phyloP scores from a whole-genome alignment of 2,113 vertebrate genomes.

The Psilopogon haemacephalus region DNA sequence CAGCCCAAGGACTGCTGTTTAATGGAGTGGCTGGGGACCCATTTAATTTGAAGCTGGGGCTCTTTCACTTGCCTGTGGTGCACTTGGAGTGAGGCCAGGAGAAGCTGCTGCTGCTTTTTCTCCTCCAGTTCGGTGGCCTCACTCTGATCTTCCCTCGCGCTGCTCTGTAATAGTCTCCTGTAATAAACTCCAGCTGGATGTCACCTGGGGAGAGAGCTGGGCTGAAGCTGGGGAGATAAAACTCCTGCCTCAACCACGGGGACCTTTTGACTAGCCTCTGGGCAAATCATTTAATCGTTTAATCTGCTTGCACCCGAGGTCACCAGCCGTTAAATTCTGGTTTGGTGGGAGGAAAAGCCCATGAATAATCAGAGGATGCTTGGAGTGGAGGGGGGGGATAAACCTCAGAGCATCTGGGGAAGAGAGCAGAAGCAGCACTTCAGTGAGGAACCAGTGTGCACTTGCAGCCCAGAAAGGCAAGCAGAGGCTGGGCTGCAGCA shows the following conservation, averaged over 20 bases:
- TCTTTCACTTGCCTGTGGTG: slow-evolving; percentile 58
- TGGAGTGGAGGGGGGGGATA: background rate
- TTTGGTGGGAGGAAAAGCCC: background rate
- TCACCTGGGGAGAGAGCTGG: background rate
- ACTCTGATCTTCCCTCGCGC: slow-evolving; percentile 27
- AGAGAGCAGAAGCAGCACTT: background rate
- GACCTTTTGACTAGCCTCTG: slow-evolving; percentile 49
- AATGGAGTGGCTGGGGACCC: slow-evolving; percentile 70
- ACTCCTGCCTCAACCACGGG: slow-evolving; percentile 21
- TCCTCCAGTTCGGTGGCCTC: slow-evolving; percentile 8
- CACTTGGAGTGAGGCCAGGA: slow-evolving; percentile 55
- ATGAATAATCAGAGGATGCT: background rate
- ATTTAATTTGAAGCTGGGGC: slow-evolving; percentile 66
- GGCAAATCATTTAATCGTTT: slow-evolving; percentile 48
- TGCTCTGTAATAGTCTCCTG: background rate
- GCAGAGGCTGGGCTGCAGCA: too few relatives aligned
- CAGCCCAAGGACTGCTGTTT: slow-evolving; percentile 38
- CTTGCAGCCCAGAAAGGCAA: too few relatives aligned
- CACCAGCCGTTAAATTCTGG: background rate
- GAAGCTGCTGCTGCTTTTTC: slow-evolving; percentile 52
- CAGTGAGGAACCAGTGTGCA: too few relatives aligned
- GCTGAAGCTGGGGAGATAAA: slow-evolving; percentile 27
- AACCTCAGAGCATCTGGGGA: background rate
- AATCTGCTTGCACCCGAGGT: slow-evolving; percentile 29
- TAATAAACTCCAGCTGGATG: slow-evolving; percentile 29